Evolutionary conservation across 1,140 invertebrate genomes (phyloP).

Genomic region (Coboldia fuscipes): DNA sequence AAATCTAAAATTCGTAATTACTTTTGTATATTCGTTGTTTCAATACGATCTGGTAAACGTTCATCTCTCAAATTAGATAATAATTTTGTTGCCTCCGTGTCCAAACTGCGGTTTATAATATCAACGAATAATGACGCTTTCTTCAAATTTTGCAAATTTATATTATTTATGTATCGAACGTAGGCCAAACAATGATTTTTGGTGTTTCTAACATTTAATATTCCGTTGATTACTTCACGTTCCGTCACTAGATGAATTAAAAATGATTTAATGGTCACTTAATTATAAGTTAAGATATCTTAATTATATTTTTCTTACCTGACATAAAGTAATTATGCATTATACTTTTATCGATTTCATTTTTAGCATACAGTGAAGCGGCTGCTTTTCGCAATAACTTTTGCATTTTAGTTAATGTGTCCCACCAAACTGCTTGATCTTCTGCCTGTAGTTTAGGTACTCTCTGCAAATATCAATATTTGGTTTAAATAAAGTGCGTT

Average conservation of each 20-base stretch:
- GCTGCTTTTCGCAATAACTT: constrained; percentile 83
- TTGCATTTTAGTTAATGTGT: constrained; percentile 86
- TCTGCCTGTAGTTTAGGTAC: constrained; percentile 89
- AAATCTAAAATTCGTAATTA: constrained; percentile 16
- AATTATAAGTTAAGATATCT: not conserved
- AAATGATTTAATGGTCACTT: not conserved
- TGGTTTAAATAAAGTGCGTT: not conserved
- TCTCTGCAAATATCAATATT: constrained; percentile 28
- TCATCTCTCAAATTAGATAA: constrained; percentile 78
- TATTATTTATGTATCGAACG: constrained; percentile 90
- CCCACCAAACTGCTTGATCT: constrained; percentile 94
- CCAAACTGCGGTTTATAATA: constrained; percentile 78
- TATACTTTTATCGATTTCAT: constrained; percentile 75
- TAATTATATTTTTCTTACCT: constrained; percentile 31
- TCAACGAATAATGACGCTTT: constrained; percentile 90
- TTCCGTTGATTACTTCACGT: constrained; percentile 87
- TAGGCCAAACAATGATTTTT: constrained; percentile 94
- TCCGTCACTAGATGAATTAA: constrained; percentile 64
- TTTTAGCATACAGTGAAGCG: constrained; percentile 57
- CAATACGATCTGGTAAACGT: constrained; percentile 66
- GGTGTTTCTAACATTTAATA: constrained; percentile 83
- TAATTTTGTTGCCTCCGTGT: constrained; percentile 80
- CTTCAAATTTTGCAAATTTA: constrained; percentile 85
- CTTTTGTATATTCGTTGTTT: constrained; percentile 72
- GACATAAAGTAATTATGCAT: constrained; percentile 99